phyloP scores from a whole-genome alignment of 1,140 invertebrate genomes.

The Diorhabda sublineata region DNA sequence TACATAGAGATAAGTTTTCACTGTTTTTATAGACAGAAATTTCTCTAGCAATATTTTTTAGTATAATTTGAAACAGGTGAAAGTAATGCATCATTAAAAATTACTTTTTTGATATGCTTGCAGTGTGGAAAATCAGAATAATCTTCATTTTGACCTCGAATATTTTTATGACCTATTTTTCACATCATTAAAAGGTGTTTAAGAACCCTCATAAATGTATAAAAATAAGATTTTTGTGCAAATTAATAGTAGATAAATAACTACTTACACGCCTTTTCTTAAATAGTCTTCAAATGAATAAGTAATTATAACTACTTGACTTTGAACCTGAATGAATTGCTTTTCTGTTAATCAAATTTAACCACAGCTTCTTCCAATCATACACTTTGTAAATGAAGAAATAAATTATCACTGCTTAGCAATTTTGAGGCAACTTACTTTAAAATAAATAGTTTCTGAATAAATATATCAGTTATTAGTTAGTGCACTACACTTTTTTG shows the following conservation, averaged over 20 bases:
- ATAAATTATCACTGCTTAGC: slow-evolving; percentile 1
- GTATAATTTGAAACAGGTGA: neutral
- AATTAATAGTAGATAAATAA: no score
- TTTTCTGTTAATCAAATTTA: slow-evolving; percentile 3
- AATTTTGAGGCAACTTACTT: neutral
- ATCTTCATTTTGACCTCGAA: neutral
- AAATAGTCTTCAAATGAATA: neutral
- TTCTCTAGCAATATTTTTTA: no score
- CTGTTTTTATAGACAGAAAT: no score
- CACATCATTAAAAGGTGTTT: neutral
- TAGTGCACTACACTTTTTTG: slow-evolving; percentile 7
- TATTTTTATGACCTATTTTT: neutral
- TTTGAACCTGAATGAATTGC: slow-evolving; percentile 19
- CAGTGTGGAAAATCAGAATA: neutral
- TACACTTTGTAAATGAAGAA: neutral
- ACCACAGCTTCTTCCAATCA: slow-evolving; percentile 12
- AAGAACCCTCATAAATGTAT: no score
- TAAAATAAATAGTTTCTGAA: neutral
- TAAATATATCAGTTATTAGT: slow-evolving; percentile 5
- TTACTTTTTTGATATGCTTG: neutral
- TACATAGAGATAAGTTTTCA: no score
- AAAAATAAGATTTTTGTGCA: no score
- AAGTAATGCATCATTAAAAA: neutral
- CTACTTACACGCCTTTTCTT: neutral
- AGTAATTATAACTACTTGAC: slow-evolving; percentile 11